Conservation (phyloP, 2,888 invertebrate species). For the Scaeva pyrastri region DNA sequence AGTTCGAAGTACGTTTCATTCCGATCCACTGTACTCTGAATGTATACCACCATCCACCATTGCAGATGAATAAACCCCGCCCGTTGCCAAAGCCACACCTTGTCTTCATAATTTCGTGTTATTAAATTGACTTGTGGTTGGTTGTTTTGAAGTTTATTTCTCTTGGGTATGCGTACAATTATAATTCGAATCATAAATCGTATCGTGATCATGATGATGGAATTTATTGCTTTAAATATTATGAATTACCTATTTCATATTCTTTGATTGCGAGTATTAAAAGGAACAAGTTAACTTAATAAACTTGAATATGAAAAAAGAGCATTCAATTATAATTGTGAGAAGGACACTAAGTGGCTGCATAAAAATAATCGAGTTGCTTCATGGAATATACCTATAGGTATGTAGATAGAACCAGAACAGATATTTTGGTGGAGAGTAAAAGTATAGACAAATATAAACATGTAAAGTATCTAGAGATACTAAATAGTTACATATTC, state of each 20-base stretch:
- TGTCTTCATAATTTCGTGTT: constrained; percentile 33
- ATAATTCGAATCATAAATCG: neutral
- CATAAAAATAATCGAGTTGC: too few species aligned
- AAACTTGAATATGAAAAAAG: too few species aligned
- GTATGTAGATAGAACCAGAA: too few species aligned
- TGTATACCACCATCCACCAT: constrained; percentile 40
- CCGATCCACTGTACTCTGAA: constrained; percentile 39
- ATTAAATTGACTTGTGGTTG: constrained; percentile 61
- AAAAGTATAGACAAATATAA: too few species aligned
- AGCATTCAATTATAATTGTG: too few species aligned
- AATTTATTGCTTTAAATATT: neutral
- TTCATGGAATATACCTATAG: too few species aligned
- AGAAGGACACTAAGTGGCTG: too few species aligned
- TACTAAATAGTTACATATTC: too few species aligned
- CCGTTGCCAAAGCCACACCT: constrained; percentile 62
- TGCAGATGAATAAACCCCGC: constrained; percentile 68
- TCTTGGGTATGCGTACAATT: neutral
- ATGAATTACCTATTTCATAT: neutral
- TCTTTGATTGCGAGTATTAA: neutral
- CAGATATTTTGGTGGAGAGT: too few species aligned
- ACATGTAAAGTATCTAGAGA: too few species aligned
- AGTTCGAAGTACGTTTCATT: neutral
- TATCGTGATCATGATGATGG: neutral
- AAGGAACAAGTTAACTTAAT: too few species aligned
- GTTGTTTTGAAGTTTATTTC: constrained; percentile 24